Base-by-base conservation (phyloP, 2,113 vertebrate species). In the Pleuronectes platessa region DNA sequence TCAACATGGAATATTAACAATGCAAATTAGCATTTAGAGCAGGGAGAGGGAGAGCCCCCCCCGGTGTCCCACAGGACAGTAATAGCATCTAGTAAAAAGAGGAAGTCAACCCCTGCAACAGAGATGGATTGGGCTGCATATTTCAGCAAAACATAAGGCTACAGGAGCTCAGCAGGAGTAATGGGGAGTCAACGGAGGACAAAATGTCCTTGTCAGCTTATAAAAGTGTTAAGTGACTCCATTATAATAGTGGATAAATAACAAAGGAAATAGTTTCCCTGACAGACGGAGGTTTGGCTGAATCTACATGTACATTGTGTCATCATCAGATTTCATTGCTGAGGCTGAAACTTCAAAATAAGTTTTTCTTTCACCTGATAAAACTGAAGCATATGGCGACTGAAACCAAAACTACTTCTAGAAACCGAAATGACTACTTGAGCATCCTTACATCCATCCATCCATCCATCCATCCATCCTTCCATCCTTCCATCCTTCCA, bases 81-180 rank as follows among this genome's bases (percentile, higher is more conserved):
- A 79, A 85, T 69, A 80, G 81, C 78, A 84, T 68, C 71, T 56
- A 78, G 71, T 85, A 81, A 83, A 56, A 83, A 83, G 71, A 77
- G 89, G 61, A 78, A 88, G 84, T 81, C 73, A 86, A 83, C 78
- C 87, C 68, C 62, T 65, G 76, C 60, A 81, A 92, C 89, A 88
- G 75, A 91, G 89, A 90, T 81, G 83, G 84, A 92, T 91, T 71
- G 81, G 26, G 53, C 79, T 71, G 83, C 84, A 90, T 82, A 90
- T 91, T 90, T 91, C 74, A 82, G 83, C 78, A 82, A 86, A 87
- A 86, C 76, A 61, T 78, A 49, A 84, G 45, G 26, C 42, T 37
- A 58, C 63, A 77, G 49, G 54, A 83, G 68, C 27, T 1, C 67
- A 60, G 27, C 7, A 54, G 73, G 40, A 68, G 79, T 86, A 86